phyloP scores from a whole-genome alignment of 2,113 vertebrate species.

The Sapayoa aenigma region DNA sequence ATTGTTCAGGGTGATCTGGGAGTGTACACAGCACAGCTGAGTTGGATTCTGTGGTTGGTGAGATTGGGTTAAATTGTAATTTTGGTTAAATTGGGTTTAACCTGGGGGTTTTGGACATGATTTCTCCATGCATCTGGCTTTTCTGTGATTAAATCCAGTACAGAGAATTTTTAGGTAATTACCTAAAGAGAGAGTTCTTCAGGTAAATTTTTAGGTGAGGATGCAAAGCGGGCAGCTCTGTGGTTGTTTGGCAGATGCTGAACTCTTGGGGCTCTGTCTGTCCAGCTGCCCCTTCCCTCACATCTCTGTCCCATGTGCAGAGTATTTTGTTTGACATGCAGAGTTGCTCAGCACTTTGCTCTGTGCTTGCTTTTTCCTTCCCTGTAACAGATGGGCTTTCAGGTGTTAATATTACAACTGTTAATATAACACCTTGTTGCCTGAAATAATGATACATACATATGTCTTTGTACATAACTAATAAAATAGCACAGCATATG shows the following conservation, averaged over 20 bases:
- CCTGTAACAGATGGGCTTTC: background rate
- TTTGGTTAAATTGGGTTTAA: no score
- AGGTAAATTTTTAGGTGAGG: background rate
- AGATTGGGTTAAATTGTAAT: no score
- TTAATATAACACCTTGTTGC: background rate
- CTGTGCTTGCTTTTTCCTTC: background rate
- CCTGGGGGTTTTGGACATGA: background rate
- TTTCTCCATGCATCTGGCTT: background rate
- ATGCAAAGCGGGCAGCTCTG: accelerated
- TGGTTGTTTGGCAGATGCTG: background rate
- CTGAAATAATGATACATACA: background rate
- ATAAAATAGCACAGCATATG: background rate
- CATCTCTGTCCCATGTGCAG: background rate
- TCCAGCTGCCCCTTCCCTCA: background rate
- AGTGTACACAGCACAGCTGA: background rate
- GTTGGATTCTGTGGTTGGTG: background rate
- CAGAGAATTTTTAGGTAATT: background rate
- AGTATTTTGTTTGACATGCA: background rate
- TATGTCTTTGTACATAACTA: background rate
- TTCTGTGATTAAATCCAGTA: background rate
- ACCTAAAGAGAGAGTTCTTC: background rate
- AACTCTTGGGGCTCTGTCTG: background rate
- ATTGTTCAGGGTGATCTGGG: background rate
- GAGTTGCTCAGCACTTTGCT: background rate
- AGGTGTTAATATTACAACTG: background rate